Base-by-base conservation (phyloP, 1,140 invertebrate species). In the Odontomachus brunneus region DNA sequence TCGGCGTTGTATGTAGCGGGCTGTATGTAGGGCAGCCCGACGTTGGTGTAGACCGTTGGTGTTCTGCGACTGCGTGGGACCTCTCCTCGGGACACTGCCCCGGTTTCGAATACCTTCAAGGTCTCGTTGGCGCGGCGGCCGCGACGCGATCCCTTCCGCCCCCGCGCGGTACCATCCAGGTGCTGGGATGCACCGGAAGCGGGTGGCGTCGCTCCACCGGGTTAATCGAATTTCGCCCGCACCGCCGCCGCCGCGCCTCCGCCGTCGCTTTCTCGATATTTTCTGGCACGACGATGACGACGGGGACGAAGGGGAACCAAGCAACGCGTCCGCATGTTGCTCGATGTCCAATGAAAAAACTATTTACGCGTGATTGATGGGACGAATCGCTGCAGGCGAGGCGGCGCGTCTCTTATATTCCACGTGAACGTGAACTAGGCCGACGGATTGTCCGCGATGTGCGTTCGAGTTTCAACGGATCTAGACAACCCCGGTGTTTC, bases 31-130 rank as follows among this genome's bases (percentile, higher is more conserved):
- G 91, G 66, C 91, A 92, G 87, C 85, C 88, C 88, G 89, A 82
- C 84, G 67, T 83, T 60, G 71, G 73, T 55, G 67, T 81, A 82
- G 82, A 88, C 49, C 78, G 60, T 74, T 62, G 67, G 60, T 57
- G 59, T 19, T 72, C 80, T 78, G 89, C 89, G 90, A 71, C 60
- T 88, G 89, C 85, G 90, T 85, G 83, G 24, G 75, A 82, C 59
- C 69, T 81, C 84, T 89, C 85, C 73, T 84, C 83, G 86, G 84
- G 90, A 88, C 91, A 92, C 90, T 93, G 91, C 89, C 89, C 92
- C 87, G 91, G 90, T 93, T 93, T 91, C 90, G 74, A 90, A 91
- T 91, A 89, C 89, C 92, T 92, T 93, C 91, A 92, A 93, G 91
- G 91, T 92, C 91, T 89, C 86, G 51, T 29, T 78, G 49, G 63